Evolutionary conservation across 2,113 vertebrate species (phyloP).

Genomic region (Marcusenius ussheri): DNA sequence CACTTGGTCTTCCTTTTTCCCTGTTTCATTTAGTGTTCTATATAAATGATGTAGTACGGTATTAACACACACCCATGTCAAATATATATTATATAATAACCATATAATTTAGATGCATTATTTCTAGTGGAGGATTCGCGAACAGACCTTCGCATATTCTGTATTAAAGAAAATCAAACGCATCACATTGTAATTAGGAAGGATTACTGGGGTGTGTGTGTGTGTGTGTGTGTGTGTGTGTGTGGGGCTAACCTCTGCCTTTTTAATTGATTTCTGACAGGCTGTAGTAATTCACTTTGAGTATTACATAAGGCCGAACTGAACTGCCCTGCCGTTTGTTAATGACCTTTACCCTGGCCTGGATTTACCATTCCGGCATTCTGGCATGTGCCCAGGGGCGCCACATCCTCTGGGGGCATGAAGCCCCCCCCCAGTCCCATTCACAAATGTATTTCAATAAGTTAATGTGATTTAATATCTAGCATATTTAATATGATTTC

Average conservation of each 20-base stretch:
- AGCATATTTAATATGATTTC: background rate
- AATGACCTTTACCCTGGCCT: slow-evolving; percentile 18
- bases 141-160: background rate
- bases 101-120: background rate
- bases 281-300: slow-evolving; percentile 25
- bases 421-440: background rate
- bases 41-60: background rate
- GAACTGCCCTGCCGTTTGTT: slow-evolving; percentile 30
- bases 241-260: background rate
- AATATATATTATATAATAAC: background rate
- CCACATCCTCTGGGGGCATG: background rate
- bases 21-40: background rate
- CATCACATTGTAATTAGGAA: slow-evolving; percentile 14
- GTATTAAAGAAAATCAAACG: background rate
- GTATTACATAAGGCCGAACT: slow-evolving; percentile 34
- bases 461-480: background rate
- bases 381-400: background rate
- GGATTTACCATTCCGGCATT: background rate
- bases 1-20: background rate
- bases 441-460: background rate
- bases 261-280: slow-evolving; percentile 33
- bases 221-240: too few relatives aligned
- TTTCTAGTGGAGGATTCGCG: background rate
- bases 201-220: slow-evolving; percentile 7
- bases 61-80: background rate